phyloP scores from a whole-genome alignment of 2,113 vertebrate genomes.

The Phalacrocorax pelagicus region DNA sequence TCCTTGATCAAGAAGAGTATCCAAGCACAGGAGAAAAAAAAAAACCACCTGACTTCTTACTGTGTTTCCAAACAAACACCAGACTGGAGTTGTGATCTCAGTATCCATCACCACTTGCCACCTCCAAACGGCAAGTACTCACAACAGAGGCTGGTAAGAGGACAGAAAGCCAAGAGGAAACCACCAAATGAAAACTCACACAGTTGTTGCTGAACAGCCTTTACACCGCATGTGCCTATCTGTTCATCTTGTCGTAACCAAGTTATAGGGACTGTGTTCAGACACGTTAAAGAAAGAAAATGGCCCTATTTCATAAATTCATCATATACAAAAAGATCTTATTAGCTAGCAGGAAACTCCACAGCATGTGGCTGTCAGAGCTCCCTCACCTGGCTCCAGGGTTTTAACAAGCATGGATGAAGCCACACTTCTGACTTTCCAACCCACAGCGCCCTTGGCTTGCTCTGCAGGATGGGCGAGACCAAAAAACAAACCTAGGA shows the following conservation, averaged over 20 bases:
- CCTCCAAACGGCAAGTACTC: background rate
- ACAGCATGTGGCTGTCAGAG: background rate
- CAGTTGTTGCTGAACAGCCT: background rate
- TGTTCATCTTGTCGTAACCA: background rate
- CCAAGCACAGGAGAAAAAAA: background rate
- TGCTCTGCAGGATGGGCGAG: background rate
- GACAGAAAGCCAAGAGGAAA: background rate
- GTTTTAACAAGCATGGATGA: fast-evolving
- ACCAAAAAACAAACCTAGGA: too few relatives aligned
- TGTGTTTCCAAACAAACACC: background rate
- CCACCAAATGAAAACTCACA: background rate
- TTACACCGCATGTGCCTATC: background rate
- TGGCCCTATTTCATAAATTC: background rate
- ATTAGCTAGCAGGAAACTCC: background rate
- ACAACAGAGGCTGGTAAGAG: background rate
- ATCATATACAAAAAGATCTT: background rate
- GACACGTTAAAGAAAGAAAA: background rate
- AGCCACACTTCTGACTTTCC: background rate
- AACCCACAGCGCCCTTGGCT: background rate
- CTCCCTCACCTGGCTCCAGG: background rate
- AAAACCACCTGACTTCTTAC: background rate
- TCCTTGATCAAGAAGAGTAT: background rate
- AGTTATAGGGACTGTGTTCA: background rate
- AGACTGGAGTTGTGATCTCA: background rate
- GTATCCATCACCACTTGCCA: background rate